Base-by-base conservation (phyloP, 2,797 vertebrate genomes). In the Thalassophryne amazonica region DNA sequence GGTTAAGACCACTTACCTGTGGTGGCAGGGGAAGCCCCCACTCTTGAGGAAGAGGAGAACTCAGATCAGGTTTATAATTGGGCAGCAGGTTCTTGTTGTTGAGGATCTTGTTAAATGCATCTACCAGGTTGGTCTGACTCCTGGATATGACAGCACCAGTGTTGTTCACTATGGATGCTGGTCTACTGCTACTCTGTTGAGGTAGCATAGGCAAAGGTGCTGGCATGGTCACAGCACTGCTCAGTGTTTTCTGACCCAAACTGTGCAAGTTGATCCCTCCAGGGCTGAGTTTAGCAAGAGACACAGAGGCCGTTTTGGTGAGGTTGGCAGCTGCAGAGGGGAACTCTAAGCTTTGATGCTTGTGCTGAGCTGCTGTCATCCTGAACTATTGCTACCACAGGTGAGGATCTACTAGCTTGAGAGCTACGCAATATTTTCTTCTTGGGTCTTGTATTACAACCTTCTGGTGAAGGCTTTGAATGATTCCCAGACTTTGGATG, bases 91-190 rank as follows among this genome's bases (percentile, higher is more conserved):
- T 99, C 64, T 98, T 99, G 79, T 94, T 93, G 79, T 98, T 99
- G 48, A 99, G 93, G 76, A 99, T 95, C 78, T 94, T 96, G 86
- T 99, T 98, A 73, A 99, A 99, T 32, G 94, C 92, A 28, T 98
- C 96, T 24, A 98, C 96, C 34, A 99, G 81, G 80, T 92, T 96
- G 61, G 96, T 96, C 70, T 98, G 97, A 47, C 89, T 95, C 61
- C 94, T 90, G 3, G 95, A 97, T 41, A 98, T 95, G 64, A 95
- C 93, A 0, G 94, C 93, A 24, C 95, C 93, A 0, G 90, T 84
- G 0, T 83, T 88, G 7, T 92, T 73, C 0, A 94, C 83, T 0
- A 93, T 91, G 0, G 92, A 88, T 0, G 92, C 87, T 0, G 94
- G 94, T 53, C 89, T 91, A 6, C 89, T 90, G 61, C 91, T 82